Evolutionary conservation across 2,888 invertebrate genomes (phyloP).

Genomic region (Invenusta paracnida): DNA sequence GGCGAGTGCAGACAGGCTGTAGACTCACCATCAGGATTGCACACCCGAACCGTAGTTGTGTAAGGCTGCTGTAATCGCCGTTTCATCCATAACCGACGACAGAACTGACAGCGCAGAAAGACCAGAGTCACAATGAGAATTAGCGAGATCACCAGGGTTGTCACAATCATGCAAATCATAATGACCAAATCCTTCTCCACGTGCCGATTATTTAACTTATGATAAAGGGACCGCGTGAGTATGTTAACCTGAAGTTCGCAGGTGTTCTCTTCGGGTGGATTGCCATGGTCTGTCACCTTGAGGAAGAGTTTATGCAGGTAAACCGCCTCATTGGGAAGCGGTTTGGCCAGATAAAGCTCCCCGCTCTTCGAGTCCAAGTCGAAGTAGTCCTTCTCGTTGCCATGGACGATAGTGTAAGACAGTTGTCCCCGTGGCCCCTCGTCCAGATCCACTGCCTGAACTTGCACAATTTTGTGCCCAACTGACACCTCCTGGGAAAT

Average conservation of each 20-base stretch:
- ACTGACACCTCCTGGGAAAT: constrained; percentile 37
- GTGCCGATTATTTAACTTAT: constrained; percentile 3
- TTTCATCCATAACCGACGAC: background rate
- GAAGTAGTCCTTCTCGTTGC: constrained; percentile 33
- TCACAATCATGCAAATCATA: constrained; percentile 41
- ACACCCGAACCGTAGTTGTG: background rate
- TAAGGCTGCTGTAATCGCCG: background rate
- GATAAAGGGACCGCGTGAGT: background rate
- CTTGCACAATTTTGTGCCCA: constrained; percentile 26
- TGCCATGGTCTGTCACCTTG: constrained; percentile 32
- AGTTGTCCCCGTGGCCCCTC: constrained; percentile 14
- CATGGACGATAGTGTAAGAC: constrained; percentile 27
- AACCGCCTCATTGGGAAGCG: background rate
- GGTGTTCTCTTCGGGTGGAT: background rate
- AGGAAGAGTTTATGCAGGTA: background rate
- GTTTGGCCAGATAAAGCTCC: constrained; percentile 27
- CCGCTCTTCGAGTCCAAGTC: constrained; percentile 26
- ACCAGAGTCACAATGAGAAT: constrained; percentile 41
- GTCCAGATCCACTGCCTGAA: constrained; percentile 33
- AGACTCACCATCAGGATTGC: constrained; percentile 36
- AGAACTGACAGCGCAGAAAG: constrained; percentile 38
- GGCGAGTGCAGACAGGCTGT: no score
- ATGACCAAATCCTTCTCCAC: constrained; percentile 37
- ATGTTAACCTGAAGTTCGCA: background rate
- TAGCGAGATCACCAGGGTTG: constrained; percentile 35